phyloP scores from a whole-genome alignment of 2,113 vertebrate species.

The Lepidiolamprologus cunningtoni region DNA sequence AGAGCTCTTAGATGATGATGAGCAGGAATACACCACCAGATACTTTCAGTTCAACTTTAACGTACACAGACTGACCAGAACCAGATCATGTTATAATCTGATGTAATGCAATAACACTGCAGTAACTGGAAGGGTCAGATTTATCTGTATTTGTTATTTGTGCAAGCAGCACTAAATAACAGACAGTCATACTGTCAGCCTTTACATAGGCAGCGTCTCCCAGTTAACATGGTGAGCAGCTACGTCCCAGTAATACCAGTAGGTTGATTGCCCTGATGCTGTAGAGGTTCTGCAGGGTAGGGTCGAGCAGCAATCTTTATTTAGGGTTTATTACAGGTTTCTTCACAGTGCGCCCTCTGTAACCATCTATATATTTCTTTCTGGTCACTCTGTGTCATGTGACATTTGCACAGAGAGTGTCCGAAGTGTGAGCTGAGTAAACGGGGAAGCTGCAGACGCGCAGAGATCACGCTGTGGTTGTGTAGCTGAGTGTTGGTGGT shows the following conservation, averaged over 20 bases:
- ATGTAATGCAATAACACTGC: background rate
- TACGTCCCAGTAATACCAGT: background rate
- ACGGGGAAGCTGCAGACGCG: background rate
- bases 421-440: background rate
- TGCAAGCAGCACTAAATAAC: background rate
- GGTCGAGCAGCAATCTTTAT: background rate
- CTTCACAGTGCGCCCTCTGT: background rate
- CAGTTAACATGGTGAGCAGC: background rate
- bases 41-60: background rate
- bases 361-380: background rate
- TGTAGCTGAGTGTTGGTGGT: background rate
- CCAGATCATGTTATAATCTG: background rate
- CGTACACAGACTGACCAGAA: background rate
- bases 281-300: background rate
- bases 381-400: background rate
- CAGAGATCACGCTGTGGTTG: background rate
- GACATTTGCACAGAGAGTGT: background rate
- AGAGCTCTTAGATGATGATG: background rate
- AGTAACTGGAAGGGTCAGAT: background rate
- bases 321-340: background rate
- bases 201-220: background rate
- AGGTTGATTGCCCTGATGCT: rapidly evolving
- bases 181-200: background rate
- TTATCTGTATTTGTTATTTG: background rate
- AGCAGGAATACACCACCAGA: background rate